Base-by-base conservation (phyloP, 1,140 invertebrate genomes). In the Cryptotermes secundus region DNA sequence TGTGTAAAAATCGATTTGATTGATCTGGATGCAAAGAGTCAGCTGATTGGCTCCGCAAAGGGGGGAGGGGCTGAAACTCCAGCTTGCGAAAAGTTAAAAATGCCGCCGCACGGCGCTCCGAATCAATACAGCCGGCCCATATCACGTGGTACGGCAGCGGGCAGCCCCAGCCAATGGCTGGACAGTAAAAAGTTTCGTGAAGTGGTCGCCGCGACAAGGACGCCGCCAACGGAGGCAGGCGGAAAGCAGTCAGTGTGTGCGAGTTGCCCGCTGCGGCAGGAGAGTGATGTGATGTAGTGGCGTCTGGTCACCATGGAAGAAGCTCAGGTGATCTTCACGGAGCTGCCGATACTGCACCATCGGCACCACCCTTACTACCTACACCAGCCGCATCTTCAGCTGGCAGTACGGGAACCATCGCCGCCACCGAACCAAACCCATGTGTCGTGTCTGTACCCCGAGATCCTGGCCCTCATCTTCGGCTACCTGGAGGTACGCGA, bases 381-480 rank as follows among this genome's bases (percentile, higher is more conserved):
- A 16, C 80, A 81, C 84, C 84, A 82, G n/a, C 84, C 84, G 34
- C 79, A 82, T 45, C 38, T 79, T n/a, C 83, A 84, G 26, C 59
- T 38, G 34, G 65, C 79, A 34, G 10, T 45, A 31, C 34, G 38
- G 83, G 35, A 38, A 9, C 31, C 45, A 45, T 49, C 83, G 79
- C 84, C 72, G 53, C 86, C 49, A 86, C 88, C 88, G 45, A 91
- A 92, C 72, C 93, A 93, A 85, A 95, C 95, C 80, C 96, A 97
- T 90, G 95, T 98, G 85, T 96, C 96, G 26, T 93, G 95, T 87
- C 91, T 98, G 26, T 98, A 98, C 90, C 97, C 97, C 4, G 97
- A 99, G 89, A 94, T 99, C 84, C 90, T 99, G 42, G 96, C 97
- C 34, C 92, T 97, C 86, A 98, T 99, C 87, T 99, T 99, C 89